Evolutionary conservation across 2,888 invertebrate genomes (phyloP), one percentile per base, ranked within the genome.

Genomic region (Luperina testacea): DNA sequence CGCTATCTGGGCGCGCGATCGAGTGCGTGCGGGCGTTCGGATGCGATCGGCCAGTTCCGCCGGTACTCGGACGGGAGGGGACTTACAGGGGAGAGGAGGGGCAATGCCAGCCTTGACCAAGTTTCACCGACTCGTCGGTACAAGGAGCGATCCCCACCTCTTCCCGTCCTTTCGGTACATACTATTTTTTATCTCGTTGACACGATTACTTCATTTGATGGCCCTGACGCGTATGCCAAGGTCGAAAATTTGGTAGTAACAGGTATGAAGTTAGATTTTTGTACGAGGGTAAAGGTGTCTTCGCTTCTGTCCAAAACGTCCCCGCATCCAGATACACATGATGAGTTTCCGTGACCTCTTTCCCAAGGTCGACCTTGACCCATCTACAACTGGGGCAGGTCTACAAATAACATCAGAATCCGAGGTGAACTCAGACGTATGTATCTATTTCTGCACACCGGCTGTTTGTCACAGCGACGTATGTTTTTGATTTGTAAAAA

Each of bases 61-160:
- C 87, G 85, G 84, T 88, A 90, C 82, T 94, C 94, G 95, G 91
- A 87, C 83, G 83, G 84, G 81, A 82, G 89, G 85, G 87, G 91
- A 89, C 89, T 83, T 90, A 83, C 90, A 87, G 90, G 88, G 91
- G 90, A 88, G 88, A 91, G 93, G 91, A 87, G 93, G 92, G 93
- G 92, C 90, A 93, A 90, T 89, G 92, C 90, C 95, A 96, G 95
- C 96, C 96, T 96, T 96, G 97, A 96, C 96, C 96, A 96, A 96
- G 97, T 97, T 97, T 96, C 95, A 96, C 95, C 93, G 95, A 94
- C 94, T 96, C 95, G 94, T 95, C 95, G 95, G 95, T 94, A 96
- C 95, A 95, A 95, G 95, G 94, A 96, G 95, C 93, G 94, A 94
- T 95, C 95, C 96, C 96, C 96, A 96, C 96, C 95, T 95, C 95